Percentiles rank a stretch among this genome's conserved stretches.
Evolutionary conservation across 2,797 vertebrate species (phyloP).

Genomic region (Arctocebus calabarensis): DNA sequence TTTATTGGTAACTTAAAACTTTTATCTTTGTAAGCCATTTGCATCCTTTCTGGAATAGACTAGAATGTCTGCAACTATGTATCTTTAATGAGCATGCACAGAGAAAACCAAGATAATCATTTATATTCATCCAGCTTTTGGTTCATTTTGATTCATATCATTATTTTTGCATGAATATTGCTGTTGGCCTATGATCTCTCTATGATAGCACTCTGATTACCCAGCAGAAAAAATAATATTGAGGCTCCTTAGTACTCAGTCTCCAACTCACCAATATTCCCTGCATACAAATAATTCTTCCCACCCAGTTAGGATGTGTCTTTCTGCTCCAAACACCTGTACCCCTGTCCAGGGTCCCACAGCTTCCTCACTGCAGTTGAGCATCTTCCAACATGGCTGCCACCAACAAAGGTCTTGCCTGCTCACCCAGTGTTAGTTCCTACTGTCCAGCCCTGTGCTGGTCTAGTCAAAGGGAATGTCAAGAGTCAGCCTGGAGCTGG

Average conservation of each 20-base stretch:
- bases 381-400: neutral
- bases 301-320: neutral
- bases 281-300: neutral
- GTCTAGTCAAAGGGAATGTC: neutral
- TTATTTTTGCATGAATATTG: neutral
- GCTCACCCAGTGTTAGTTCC: neutral
- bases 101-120: neutral
- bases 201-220: neutral
- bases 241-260: neutral
- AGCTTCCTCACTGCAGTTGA: neutral
- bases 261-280: neutral
- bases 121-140: neutral
- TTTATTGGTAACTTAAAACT: neutral
- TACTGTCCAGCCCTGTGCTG: neutral
- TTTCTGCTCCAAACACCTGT: neutral
- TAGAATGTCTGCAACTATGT: neutral
- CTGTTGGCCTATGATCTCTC: neutral
- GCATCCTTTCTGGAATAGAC: conserved; percentile 8
- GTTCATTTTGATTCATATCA: neutral
- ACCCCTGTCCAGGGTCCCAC: neutral
- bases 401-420: neutral
- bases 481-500: neutral
- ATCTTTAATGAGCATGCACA: neutral
- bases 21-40: neutral
- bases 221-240: neutral